Conservation (phyloP, 2,888 invertebrate species). For the Homarus gammarus region DNA sequence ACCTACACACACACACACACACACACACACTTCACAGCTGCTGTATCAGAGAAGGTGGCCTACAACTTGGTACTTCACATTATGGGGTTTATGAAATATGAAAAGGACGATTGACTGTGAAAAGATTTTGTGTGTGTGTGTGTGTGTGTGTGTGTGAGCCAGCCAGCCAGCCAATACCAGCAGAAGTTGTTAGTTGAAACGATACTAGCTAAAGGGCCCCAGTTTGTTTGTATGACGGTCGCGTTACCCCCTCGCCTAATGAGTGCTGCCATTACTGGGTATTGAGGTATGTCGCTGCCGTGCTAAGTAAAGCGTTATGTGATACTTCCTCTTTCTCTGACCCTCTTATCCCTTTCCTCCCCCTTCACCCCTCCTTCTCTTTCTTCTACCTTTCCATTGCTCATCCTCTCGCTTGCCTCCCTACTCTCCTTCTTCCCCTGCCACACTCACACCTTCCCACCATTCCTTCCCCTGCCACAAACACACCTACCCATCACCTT, state of each 20-base stretch:
- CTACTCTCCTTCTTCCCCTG: background rate
- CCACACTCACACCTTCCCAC: background rate
- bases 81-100: too few relatives aligned
- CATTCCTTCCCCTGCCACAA: background rate
- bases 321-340: background rate
- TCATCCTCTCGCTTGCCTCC: too few relatives aligned
- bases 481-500: background rate
- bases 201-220: background rate
- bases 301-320: background rate
- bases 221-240: background rate
- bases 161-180: constrained; percentile 3
- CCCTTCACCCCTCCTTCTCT: background rate
- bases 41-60: too few relatives aligned
- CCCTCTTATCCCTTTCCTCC: too few relatives aligned
- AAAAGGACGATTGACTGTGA: too few relatives aligned
- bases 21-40: background rate
- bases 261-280: background rate
- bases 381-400: background rate
- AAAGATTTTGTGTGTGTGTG: too few relatives aligned
- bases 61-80: too few relatives aligned
- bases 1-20: background rate
- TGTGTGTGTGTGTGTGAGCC: too few relatives aligned
- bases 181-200: background rate
- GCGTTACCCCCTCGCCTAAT: background rate
- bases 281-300: background rate